A percentile compares a stretch with the other conserved stretches of the same genome.
Evolutionary conservation across 2,888 invertebrate genomes (phyloP).

Genomic region (Hydraecia micacea): DNA sequence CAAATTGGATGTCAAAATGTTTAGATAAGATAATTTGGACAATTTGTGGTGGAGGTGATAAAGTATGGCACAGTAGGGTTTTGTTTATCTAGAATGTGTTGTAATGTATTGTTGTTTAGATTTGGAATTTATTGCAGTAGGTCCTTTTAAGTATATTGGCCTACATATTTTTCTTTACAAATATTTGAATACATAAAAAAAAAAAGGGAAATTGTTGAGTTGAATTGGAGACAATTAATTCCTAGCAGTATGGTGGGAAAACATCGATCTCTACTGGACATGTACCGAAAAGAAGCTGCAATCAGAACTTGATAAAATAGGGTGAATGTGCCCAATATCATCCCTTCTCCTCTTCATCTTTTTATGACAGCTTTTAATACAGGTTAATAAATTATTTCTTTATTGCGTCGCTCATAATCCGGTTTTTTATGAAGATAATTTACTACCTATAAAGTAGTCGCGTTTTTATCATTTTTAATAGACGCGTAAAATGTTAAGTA

Average conservation of each 20-base stretch:
- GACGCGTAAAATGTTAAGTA: slow-evolving; percentile 37
- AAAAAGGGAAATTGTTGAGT: too few relatives aligned
- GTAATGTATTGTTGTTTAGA: slow-evolving; percentile 13
- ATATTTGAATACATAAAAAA: too few relatives aligned
- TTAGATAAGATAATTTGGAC: slow-evolving; percentile 70
- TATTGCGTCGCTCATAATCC: slow-evolving; percentile 15
- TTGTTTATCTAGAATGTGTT: slow-evolving; percentile 9
- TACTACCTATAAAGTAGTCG: slow-evolving; percentile 45
- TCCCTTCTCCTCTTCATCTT: background rate
- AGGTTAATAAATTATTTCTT: slow-evolving; percentile 2
- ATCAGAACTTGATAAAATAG: background rate
- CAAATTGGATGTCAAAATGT: slow-evolving; percentile 68
- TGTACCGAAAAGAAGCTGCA: background rate
- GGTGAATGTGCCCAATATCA: background rate
- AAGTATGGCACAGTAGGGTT: slow-evolving; percentile 27
- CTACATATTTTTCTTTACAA: too few relatives aligned
- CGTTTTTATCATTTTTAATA: slow-evolving; percentile 45
- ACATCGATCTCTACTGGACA: background rate
- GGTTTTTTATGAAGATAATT: slow-evolving; percentile 45
- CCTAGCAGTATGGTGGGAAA: background rate
- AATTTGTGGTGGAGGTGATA: slow-evolving; percentile 60
- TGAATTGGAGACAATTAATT: too few relatives aligned
- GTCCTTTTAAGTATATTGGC: background rate
- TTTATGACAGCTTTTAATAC: slow-evolving; percentile 2
- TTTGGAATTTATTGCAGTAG: background rate